Base-by-base conservation (phyloP, 2,113 vertebrate genomes). In the Poeciliopsis prolifica region DNA sequence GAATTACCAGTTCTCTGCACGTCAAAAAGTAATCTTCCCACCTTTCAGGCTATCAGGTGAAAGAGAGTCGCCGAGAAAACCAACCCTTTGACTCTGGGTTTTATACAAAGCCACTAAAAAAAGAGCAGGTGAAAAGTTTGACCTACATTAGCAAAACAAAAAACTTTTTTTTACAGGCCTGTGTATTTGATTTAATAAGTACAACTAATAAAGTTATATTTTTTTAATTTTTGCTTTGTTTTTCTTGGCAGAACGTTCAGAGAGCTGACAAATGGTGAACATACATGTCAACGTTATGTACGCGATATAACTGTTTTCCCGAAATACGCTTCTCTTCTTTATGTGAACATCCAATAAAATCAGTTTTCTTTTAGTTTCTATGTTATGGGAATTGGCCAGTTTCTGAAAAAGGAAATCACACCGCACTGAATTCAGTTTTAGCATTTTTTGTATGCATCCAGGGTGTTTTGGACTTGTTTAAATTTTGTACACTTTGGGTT, bases 91-190 rank as follows among this genome's bases (percentile, higher is more conserved):
- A 93, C 71, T 74, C 78, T 0, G 86, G 88, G 42, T 92, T 92
- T 79, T 92, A 93, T 89, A 93, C 91, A 85, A 92, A 92, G 81
- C 88, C 93, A 0, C 65, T 89, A 30, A 94, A 91, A 93, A 88
- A 86, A 69, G 89, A 90, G 40, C 81, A 81, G 44, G 84, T 90
- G 3, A 67, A 44, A 67, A 48, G 40, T 5, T 42, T 4, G 4
- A 13, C 42, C 14, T 44, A 44, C 42, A 44, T 15, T 14, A 44
- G 42, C 5, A 24, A n/a, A n/a, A 24, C 17, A 63, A 63, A 31
- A 19, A 1, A 17, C 11, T 24, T 54, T 1, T 28, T 30, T 29
- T 28, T 33, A 31, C 5, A 63, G 19, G 15, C 1, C 2, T 31
- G 5, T 31, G 3, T 33, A 17, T 31, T 30, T 31, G 3, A 15